These are phyloP conservation scores for Peromyscus polionotus DNA, from an alignment of 2,113 vertebrate genomes.

Conservation along the genomic window DNA sequence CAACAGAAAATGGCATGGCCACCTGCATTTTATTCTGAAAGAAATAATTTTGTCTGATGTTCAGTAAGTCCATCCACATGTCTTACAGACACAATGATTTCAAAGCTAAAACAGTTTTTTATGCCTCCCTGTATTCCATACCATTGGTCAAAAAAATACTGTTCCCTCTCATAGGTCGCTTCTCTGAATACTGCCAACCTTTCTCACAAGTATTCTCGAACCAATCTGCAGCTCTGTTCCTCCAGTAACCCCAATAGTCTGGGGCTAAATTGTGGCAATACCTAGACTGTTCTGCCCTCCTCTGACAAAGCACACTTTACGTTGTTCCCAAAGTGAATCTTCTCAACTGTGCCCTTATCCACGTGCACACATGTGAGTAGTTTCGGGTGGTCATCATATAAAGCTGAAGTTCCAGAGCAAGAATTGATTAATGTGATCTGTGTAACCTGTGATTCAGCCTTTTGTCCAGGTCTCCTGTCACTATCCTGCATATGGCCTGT, in stretches of 20 bases:
- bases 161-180: not conserved
- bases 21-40: conserved; percentile 19
- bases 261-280: not conserved
- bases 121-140: not conserved
- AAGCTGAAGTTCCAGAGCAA: not conserved
- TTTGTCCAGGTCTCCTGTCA: not conserved
- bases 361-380: not conserved
- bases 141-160: not conserved
- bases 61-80: not conserved
- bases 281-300: not conserved
- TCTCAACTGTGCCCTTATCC: not conserved
- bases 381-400: not conserved
- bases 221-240: not conserved
- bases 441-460: not conserved
- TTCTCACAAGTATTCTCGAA: not conserved
- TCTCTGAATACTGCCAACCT: not conserved
- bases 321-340: not conserved
- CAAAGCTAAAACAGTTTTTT: not conserved
- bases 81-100: not conserved
- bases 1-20: not conserved
- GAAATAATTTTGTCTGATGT: not conserved
- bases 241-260: not conserved
- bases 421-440: not conserved
- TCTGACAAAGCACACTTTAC: not conserved
- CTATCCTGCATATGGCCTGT: not conserved